Base-by-base conservation (phyloP, 2,888 invertebrate genomes). In the Alloscopus bannaensis region DNA sequence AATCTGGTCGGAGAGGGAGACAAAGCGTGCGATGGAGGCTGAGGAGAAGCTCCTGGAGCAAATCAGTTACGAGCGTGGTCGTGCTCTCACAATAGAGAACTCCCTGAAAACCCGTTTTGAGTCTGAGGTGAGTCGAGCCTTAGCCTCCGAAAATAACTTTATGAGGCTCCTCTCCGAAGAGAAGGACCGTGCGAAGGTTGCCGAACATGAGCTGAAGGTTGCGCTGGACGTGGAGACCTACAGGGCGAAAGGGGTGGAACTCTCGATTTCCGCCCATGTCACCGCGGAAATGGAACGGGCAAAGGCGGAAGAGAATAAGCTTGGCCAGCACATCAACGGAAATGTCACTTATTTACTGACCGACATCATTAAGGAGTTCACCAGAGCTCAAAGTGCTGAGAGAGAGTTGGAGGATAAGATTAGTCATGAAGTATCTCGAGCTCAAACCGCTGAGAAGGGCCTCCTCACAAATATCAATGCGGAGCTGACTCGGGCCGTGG, bases 201-300 rank as follows among this genome's bases (percentile, higher is more conserved):
- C 52, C 13, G 72, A 72, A 29, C 47, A 77, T 2, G 81, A 81
- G 18, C 26, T 81, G 0, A 66, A 62, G 29, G 50, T 55, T 8
- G 72, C 71, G 13, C 62, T 77, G 18, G 71, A 81, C 26, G 64
- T 72, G 1, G 81, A 81, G 36, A 36, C 59, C 8, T 57, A 66
- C 11, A 45, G 81, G 8, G 77, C 81, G 16, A 77, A 77, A 47
- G 73, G 81, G 1, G 72, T 73, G 2, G 81, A 81, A 57, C 28
- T 57, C 42, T 77, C 77, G 1, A 50, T 81, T 45, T 68, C 77
- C 3, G 57, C 42, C 3, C 77, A 68, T 20, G 47, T 81, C 13
- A 57, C 69, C 1, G 20, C 50, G 2, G 77, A 81, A 57, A 31
- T 36, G 0, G 77, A 81, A 22, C 66, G 73, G 6, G 55, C 77